phyloP scores from a whole-genome alignment of 2,113 vertebrate species.

The Trogon surrucura region DNA sequence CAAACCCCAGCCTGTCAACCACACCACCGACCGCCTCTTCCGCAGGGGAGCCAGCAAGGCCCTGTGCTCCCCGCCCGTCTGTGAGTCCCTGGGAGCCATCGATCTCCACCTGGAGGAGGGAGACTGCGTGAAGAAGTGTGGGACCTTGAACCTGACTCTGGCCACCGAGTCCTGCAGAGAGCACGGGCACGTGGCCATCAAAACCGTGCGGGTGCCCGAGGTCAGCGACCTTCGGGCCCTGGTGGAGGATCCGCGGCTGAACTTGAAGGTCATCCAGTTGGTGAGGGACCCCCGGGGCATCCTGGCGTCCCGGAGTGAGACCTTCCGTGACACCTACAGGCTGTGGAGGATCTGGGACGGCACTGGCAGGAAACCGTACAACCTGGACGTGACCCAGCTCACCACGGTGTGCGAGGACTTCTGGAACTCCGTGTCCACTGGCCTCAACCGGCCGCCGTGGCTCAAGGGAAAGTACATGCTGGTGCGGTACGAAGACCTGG shows the following conservation, averaged over 20 bases:
- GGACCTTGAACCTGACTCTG: constrained; percentile 88
- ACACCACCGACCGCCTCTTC: constrained; percentile 93
- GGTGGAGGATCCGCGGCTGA: constrained; percentile 92
- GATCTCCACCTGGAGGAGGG: constrained; percentile 90
- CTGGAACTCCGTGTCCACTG: constrained; percentile 89
- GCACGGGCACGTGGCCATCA: constrained; percentile 90
- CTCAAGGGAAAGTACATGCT: constrained; percentile 97
- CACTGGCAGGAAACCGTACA: constrained; percentile 92
- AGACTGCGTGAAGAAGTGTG: constrained; percentile 92
- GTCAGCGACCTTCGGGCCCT: constrained; percentile 89
- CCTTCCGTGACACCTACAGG: constrained; percentile 93
- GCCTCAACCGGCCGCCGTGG: constrained; percentile 88
- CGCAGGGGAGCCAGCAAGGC: constrained; percentile 92
- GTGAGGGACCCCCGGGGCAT: constrained; percentile 95
- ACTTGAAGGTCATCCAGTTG: constrained; percentile 95
- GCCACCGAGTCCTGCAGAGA: constrained; percentile 88
- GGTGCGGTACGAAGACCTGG: constrained; percentile 96
- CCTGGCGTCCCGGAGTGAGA: constrained; percentile 92
- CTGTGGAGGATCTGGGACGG: constrained; percentile 97
- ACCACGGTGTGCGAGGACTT: constrained; percentile 95
- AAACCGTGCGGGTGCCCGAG: constrained; percentile 92
- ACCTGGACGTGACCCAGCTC: constrained; percentile 90
- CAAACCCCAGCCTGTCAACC: constrained; percentile 89
- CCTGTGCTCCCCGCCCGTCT: constrained; percentile 90
- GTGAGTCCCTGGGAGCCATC: constrained; percentile 77